These are phyloP conservation scores for Gobio gobio DNA, from an alignment of 2,113 vertebrate genomes.

Conservation along the genomic window DNA sequence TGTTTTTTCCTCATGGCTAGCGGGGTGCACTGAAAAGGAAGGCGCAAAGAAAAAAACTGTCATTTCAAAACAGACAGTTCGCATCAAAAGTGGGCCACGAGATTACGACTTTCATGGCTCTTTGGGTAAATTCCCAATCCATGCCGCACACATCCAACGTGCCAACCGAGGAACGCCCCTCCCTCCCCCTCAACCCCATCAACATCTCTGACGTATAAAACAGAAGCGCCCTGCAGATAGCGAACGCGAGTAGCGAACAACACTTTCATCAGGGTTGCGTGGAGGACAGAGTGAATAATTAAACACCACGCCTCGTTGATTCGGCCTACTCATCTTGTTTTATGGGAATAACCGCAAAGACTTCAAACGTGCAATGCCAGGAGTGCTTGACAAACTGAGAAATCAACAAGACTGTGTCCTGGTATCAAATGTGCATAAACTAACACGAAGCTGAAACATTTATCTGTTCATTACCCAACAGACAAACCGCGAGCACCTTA, in stretches of 20 bases:
- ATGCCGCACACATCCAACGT: slow-evolving; percentile 53
- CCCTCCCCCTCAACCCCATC: neutral
- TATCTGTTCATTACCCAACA: slow-evolving; percentile 75
- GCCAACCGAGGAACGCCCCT: slow-evolving; percentile 43
- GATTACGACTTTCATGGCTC: slow-evolving; percentile 64
- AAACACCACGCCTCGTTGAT: slow-evolving; percentile 64
- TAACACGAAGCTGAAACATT: slow-evolving; percentile 72
- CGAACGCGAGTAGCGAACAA: slow-evolving; percentile 54
- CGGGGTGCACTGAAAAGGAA: slow-evolving; percentile 24
- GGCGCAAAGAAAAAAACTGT: slow-evolving; percentile 19
- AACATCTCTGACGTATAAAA: slow-evolving; percentile 49
- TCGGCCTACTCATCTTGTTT: slow-evolving; percentile 72
- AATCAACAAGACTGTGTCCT: slow-evolving; percentile 66
- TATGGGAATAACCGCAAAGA: slow-evolving; percentile 67
- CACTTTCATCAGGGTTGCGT: slow-evolving; percentile 69
- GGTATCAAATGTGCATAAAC: slow-evolving; percentile 61
- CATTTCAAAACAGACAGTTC: slow-evolving; percentile 34
- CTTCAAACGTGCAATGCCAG: slow-evolving; percentile 66
- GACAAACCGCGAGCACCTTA: neutral
- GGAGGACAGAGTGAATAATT: slow-evolving; percentile 79
- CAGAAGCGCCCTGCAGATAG: slow-evolving; percentile 56
- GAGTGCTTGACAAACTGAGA: slow-evolving; percentile 57
- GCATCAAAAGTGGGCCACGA: slow-evolving; percentile 33
- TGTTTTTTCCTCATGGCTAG: slow-evolving; percentile 27
- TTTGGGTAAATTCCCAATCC: slow-evolving; percentile 56